Conservation (phyloP, 2,888 invertebrate species). For the Cotesia congregata region DNA sequence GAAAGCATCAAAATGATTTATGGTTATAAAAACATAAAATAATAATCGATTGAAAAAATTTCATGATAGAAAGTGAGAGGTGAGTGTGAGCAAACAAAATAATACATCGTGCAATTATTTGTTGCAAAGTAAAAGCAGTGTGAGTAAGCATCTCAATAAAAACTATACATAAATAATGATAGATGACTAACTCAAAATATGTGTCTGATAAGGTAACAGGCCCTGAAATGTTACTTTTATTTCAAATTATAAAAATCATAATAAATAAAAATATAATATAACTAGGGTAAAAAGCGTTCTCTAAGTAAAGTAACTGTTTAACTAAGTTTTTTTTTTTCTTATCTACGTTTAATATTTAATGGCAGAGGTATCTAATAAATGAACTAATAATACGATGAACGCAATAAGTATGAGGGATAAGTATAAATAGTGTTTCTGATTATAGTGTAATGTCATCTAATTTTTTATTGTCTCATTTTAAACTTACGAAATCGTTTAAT, state of each 20-base stretch:
- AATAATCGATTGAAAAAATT: constrained; percentile 20
- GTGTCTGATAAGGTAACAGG: constrained; percentile 56
- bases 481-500: constrained; percentile 70
- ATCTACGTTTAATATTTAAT: constrained; percentile 12
- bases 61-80: constrained; percentile 32
- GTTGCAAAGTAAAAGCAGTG: constrained; percentile 44
- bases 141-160: constrained; percentile 16
- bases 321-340: constrained; percentile 25
- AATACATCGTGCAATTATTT: constrained; percentile 12
- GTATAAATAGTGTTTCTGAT: constrained; percentile 47
- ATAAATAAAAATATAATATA: neutral
- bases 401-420: constrained; percentile 18
- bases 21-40: constrained; percentile 23
- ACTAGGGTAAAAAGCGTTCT: constrained; percentile 26
- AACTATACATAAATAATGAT: constrained; percentile 47
- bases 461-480: constrained; percentile 59
- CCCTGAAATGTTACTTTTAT: constrained; percentile 39
- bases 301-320: neutral
- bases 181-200: constrained; percentile 65
- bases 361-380: constrained; percentile 22
- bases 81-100: constrained; percentile 30
- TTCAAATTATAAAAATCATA: neutral
- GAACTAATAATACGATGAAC: constrained; percentile 23
- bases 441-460: constrained; percentile 56
- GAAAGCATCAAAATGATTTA: constrained; percentile 23